A percentile compares a stretch with the other conserved stretches of the same genome.
Conservation (phyloP, 2,888 invertebrate species). For the Caenorhabditis becei region DNA sequence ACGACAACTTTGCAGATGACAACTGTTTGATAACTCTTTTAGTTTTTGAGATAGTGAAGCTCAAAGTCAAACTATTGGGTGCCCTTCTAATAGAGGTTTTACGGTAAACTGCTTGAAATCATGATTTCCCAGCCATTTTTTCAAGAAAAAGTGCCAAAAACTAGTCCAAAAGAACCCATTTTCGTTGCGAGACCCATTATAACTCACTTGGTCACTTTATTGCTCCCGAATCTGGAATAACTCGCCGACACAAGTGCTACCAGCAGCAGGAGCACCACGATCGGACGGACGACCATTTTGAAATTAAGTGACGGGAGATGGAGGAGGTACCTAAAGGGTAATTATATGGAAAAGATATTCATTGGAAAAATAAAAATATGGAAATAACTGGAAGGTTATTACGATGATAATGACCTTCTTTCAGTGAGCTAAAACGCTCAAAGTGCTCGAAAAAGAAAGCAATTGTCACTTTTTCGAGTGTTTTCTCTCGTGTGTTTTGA, state of each 20-base stretch:
- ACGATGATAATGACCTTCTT: not conserved
- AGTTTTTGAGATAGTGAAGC: too few species aligned
- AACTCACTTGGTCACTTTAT: conserved; percentile 50
- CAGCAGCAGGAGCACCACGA: conserved; percentile 37
- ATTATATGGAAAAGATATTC: conserved; percentile 24
- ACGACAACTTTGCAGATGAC: too few species aligned
- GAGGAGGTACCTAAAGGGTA: conserved; percentile 38
- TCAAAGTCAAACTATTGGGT: too few species aligned
- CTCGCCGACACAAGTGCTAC: conserved; percentile 46
- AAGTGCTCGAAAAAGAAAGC: not conserved
- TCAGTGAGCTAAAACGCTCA: too few species aligned
- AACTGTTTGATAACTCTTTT: too few species aligned
- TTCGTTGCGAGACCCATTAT: too few species aligned
- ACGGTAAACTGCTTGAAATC: too few species aligned
- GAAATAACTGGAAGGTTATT: not conserved
- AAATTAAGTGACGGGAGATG: conserved; percentile 26
- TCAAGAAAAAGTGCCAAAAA: too few species aligned
- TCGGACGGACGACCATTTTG: conserved; percentile 44
- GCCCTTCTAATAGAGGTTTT: too few species aligned
- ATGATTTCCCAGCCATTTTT: too few species aligned
- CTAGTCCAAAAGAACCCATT: too few species aligned
- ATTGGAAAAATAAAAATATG: conserved; percentile 10
- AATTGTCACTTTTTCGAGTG: conserved; percentile 43
- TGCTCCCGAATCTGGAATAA: conserved; percentile 58
- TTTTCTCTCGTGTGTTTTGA: conserved; percentile 30